Conservation (phyloP, 2,888 invertebrate species). For the Fragum whitleyi region DNA sequence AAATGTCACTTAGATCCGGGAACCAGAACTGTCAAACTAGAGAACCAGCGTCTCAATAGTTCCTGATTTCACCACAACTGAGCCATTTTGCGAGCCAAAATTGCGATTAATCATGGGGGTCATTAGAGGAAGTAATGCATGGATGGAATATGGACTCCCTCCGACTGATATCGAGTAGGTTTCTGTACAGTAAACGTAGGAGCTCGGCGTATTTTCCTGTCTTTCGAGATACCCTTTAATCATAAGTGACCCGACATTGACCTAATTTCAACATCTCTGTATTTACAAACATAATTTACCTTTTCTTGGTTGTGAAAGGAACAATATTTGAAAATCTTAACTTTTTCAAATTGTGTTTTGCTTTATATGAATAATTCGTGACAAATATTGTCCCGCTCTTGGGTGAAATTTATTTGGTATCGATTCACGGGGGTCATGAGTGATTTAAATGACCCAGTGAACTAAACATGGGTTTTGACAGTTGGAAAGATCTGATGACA, state of each 20-base stretch:
- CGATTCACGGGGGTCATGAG: too few relatives aligned
- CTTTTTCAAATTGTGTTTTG: background rate
- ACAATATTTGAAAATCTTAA: too few relatives aligned
- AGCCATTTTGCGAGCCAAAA: background rate
- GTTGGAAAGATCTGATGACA: too few relatives aligned
- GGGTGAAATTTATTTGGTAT: too few relatives aligned
- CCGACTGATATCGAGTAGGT: slow-evolving; percentile 54
- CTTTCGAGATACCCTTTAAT: too few relatives aligned
- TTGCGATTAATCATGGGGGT: slow-evolving; percentile 46
- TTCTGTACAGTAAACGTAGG: background rate
- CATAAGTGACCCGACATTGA: slow-evolving; percentile 8
- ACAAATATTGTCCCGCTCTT: background rate
- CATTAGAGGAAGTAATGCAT: slow-evolving; percentile 53
- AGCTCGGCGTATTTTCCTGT: too few relatives aligned
- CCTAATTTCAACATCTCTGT: background rate
- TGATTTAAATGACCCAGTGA: too few relatives aligned
- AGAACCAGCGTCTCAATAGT: background rate
- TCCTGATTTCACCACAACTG: background rate
- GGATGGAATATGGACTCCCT: slow-evolving; percentile 38
- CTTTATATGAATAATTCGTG: too few relatives aligned
- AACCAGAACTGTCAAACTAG: slow-evolving; percentile 1
- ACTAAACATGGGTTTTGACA: too few relatives aligned
- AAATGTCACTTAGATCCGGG: background rate
- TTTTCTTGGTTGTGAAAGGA: too few relatives aligned
- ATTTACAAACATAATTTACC: background rate